These are phyloP conservation scores for Orchestia grillus DNA, from an alignment of 1,140 invertebrate genomes.

Conservation along the genomic window DNA sequence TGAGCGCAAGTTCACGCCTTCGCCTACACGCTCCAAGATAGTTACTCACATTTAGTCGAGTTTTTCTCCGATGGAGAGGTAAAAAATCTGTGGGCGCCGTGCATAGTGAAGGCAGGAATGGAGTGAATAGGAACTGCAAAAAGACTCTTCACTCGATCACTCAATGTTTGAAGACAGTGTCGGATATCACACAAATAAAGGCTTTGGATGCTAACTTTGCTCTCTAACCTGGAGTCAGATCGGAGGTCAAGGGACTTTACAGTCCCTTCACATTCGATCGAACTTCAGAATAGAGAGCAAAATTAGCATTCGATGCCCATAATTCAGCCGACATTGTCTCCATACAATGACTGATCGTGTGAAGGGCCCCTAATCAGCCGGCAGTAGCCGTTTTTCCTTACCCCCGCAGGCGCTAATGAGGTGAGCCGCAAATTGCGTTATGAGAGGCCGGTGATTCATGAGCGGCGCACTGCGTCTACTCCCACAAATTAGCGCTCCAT, in stretches of 20 bases:
- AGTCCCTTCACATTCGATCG: too few species aligned
- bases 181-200: too few species aligned
- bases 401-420: background rate
- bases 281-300: too few species aligned
- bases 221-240: too few species aligned
- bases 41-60: background rate
- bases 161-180: too few species aligned
- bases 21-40: background rate
- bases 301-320: too few species aligned
- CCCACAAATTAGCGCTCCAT: background rate
- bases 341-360: too few species aligned
- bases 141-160: too few species aligned
- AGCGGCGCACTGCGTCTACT: background rate
- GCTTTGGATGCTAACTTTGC: too few species aligned
- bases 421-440: constrained; percentile 22
- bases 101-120: background rate
- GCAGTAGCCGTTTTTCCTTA: background rate
- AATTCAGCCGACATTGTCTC: too few species aligned
- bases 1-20: background rate
- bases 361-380: background rate
- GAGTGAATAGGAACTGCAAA: background rate
- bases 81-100: background rate
- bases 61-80: background rate
- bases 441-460: background rate
- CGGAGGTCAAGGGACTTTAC: too few species aligned